phyloP scores from a whole-genome alignment of 1,140 invertebrate genomes.

The Pseudomyrmex concolor region DNA sequence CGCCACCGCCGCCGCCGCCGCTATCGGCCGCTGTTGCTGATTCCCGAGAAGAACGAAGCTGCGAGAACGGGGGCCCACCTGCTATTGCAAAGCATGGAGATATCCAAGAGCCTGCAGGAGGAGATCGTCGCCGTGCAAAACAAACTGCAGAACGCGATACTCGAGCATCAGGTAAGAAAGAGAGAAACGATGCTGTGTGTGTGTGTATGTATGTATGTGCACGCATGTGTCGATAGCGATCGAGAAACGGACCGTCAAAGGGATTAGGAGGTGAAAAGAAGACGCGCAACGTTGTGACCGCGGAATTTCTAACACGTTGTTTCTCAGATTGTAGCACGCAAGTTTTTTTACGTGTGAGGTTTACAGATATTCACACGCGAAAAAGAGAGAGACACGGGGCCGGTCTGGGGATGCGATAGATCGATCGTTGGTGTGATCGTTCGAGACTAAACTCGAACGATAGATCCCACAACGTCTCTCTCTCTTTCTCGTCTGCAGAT shows the following conservation, averaged over 20 bases:
- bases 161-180: constrained; percentile 87
- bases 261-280: constrained; percentile 21
- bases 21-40: constrained; percentile 56
- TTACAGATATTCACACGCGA: neutral
- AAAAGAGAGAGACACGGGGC: no score
- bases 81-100: constrained; percentile 85
- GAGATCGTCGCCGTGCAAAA: constrained; percentile 88
- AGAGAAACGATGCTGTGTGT: constrained; percentile 1
- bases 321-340: neutral
- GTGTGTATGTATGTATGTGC: neutral
- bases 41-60: constrained; percentile 55
- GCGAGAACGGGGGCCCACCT: constrained; percentile 53
- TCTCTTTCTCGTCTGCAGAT: neutral
- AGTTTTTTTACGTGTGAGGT: neutral
- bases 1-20: constrained; percentile 12
- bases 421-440: constrained; percentile 36
- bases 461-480: constrained; percentile 23
- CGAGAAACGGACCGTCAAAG: constrained; percentile 2
- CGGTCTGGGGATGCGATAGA: constrained; percentile 11
- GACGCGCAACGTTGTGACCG: neutral
- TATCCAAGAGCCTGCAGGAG: constrained; percentile 87
- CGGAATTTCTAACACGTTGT: neutral
- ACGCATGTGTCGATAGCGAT: constrained; percentile 34
- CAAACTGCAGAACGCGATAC: constrained; percentile 88
- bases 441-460: constrained; percentile 38